These are phyloP conservation scores for Drosophila rellima DNA, from an alignment of 2,888 invertebrate genomes.

Conservation along the genomic window DNA sequence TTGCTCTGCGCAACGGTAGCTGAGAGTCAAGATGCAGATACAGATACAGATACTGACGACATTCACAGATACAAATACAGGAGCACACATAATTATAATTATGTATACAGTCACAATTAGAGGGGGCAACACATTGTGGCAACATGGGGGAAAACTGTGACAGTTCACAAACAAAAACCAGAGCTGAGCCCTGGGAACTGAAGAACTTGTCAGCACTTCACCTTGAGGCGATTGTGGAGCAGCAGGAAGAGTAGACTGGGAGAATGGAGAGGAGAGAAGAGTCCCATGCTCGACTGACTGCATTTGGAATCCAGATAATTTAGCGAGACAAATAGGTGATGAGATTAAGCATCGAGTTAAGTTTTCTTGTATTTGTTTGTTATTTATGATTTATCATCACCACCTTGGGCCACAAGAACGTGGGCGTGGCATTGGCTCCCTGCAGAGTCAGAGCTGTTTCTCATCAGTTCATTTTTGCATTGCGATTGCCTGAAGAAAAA, in stretches of 20 bases:
- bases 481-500: conserved; percentile 1
- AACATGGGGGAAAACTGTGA: conserved; percentile 34
- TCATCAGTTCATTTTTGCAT: not conserved
- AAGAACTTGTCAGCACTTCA: conserved; percentile 39
- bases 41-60: conserved; percentile 15
- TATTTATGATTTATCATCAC: conserved; percentile 35
- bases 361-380: not conserved
- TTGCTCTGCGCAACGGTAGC: conserved; percentile 74
- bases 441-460: conserved; percentile 1
- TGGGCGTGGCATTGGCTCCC: conserved; percentile 34
- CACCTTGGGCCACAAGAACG: conserved; percentile 26
- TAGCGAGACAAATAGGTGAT: conserved; percentile 51
- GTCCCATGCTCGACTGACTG: conserved; percentile 31
- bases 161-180: conserved; percentile 31
- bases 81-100: conserved; percentile 31
- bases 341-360: conserved; percentile 35
- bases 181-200: conserved; percentile 37
- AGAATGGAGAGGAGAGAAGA: not conserved
- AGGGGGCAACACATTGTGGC: conserved; percentile 55
- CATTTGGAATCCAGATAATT: conserved; percentile 53
- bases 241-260: not conserved
- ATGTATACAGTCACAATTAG: conserved; percentile 26
- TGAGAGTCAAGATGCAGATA: conserved; percentile 30
- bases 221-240: conserved; percentile 43
- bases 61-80: conserved; percentile 18